Evolutionary conservation across 2,797 vertebrate genomes (phyloP).

Genomic region (Sylvia borin): DNA sequence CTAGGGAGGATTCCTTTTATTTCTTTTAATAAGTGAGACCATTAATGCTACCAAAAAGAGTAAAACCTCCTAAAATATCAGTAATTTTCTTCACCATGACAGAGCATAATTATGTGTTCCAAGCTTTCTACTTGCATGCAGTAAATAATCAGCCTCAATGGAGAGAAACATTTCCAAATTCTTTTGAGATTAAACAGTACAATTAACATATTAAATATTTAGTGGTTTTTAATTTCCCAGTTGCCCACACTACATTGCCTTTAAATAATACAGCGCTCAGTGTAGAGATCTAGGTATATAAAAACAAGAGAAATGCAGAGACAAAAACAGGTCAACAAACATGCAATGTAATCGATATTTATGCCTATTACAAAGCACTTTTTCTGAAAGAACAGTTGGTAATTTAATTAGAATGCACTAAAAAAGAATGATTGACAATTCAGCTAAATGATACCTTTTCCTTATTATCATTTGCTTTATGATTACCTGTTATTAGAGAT

Average conservation of each 20-base stretch:
- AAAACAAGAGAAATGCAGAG: background rate
- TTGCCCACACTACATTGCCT: background rate
- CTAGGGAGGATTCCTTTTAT: background rate
- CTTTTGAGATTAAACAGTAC: background rate
- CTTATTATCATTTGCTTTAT: slow-evolving; percentile 20
- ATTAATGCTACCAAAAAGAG: background rate
- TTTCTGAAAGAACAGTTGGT: background rate
- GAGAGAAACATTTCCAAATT: background rate
- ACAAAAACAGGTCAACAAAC: background rate
- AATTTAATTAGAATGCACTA: slow-evolving; percentile 15
- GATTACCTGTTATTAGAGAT: slow-evolving; percentile 48
- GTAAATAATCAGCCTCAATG: background rate
- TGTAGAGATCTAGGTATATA: background rate
- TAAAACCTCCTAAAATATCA: background rate
- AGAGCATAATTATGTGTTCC: background rate
- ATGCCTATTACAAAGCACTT: background rate
- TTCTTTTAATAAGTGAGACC: background rate
- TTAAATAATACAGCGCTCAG: background rate
- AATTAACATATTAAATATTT: slow-evolving; percentile 28
- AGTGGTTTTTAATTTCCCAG: slow-evolving; percentile 10
- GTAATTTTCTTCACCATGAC: background rate
- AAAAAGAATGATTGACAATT: slow-evolving; percentile 23
- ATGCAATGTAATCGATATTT: background rate
- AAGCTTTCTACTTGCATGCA: background rate
- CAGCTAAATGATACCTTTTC: background rate